Percentiles rank a stretch among this genome's conserved stretches.
Conservation (phyloP, 2,888 invertebrate species). For the Syritta pipiens region DNA sequence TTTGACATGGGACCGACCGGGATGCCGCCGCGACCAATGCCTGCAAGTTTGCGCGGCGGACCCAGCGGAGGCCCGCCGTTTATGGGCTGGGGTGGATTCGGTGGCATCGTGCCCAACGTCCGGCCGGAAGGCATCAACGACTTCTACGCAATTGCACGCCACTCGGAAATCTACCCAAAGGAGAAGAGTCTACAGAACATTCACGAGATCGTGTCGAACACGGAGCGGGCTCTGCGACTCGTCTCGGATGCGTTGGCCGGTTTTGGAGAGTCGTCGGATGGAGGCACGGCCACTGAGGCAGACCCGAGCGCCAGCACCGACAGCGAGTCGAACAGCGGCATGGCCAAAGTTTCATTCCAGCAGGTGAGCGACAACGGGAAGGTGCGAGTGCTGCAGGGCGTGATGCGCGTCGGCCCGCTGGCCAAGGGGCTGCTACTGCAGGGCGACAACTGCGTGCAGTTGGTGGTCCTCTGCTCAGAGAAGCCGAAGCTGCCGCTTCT, state of each 20-base stretch:
- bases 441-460: slow-evolving; percentile 91
- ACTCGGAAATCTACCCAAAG: slow-evolving; percentile 93
- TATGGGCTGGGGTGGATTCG: slow-evolving; percentile 77
- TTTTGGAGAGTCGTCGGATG: slow-evolving; percentile 60
- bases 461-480: slow-evolving; percentile 95
- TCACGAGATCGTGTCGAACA: slow-evolving; percentile 92
- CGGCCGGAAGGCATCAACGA: slow-evolving; percentile 94
- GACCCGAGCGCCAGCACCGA: slow-evolving; percentile 75
- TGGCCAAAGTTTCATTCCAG: slow-evolving; percentile 81
- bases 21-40: slow-evolving; percentile 51
- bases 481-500: slow-evolving; percentile 92
- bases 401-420: slow-evolving; percentile 94
- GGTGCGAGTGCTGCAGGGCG: slow-evolving; percentile 90
- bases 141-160: slow-evolving; percentile 94
- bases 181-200: slow-evolving; percentile 91
- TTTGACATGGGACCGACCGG: slow-evolving; percentile 57
- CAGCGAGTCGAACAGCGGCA: slow-evolving; percentile 72
- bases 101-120: slow-evolving; percentile 82
- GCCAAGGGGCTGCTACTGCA: slow-evolving; percentile 90
- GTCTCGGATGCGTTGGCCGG: slow-evolving; percentile 92
- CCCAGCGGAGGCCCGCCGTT: slow-evolving; percentile 75
- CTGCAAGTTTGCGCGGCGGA: slow-evolving; percentile 67
- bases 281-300: no score
- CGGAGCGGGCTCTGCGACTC: slow-evolving; percentile 93
- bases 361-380: slow-evolving; percentile 81